A percentile compares a stretch with the other conserved stretches of the same genome.
Conservation (phyloP, 2,888 invertebrate species). For the Ferdinandea cuprea region DNA sequence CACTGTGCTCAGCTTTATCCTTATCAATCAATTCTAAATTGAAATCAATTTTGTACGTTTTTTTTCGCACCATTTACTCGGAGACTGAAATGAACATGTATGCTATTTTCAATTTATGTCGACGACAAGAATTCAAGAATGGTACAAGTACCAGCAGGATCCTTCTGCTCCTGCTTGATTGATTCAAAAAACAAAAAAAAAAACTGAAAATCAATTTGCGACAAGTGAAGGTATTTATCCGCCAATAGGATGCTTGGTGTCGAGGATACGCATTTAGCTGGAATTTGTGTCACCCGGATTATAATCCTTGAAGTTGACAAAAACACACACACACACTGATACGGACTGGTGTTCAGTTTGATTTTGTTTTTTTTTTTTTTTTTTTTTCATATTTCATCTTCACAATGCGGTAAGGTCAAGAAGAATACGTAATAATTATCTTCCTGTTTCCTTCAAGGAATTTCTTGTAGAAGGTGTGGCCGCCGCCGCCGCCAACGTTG, state of each 20-base stretch:
- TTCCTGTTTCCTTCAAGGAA: background rate
- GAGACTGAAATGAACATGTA: background rate
- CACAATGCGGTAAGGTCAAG: conserved; percentile 66
- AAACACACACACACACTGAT: background rate
- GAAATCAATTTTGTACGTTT: conserved; percentile 21
- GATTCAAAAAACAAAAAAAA: conserved; percentile 42
- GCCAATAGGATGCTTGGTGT: conserved; percentile 12
- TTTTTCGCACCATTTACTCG: conserved; percentile 1
- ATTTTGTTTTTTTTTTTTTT: conserved; percentile 48
- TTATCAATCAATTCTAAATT: conserved; percentile 54
- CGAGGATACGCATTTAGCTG: conserved; percentile 31
- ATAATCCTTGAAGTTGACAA: conserved; percentile 3
- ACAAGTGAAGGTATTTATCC: conserved; percentile 6
- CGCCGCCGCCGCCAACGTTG: background rate
- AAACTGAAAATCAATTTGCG: conserved; percentile 49
- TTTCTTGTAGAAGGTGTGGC: conserved; percentile 36
- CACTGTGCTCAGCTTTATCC: conserved; percentile 10
- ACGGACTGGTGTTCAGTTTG: too few species aligned
- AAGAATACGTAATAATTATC: conserved; percentile 34
- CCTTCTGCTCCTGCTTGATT: conserved; percentile 9
- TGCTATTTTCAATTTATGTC: conserved; percentile 6
- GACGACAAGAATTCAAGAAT: background rate
- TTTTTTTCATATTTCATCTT: conserved; percentile 39
- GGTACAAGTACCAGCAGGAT: too few species aligned
- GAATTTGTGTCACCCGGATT: conserved; percentile 25